phyloP scores from a whole-genome alignment of 2,888 invertebrate genomes.

The Ariolimax columbianus region DNA sequence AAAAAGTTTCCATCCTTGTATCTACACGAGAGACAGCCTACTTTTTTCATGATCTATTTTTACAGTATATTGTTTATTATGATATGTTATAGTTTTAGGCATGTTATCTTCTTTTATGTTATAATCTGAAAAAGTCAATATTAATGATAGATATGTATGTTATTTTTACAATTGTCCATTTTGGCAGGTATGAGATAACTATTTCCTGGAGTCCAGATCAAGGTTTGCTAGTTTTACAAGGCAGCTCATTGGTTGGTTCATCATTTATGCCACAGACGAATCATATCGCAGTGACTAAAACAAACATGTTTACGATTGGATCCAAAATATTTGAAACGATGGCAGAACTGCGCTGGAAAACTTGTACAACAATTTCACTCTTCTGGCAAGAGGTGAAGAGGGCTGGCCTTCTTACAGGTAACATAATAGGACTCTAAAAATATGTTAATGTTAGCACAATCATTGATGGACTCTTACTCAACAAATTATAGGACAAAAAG shows the following conservation, averaged over 20 bases:
- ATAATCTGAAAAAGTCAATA: too few relatives aligned
- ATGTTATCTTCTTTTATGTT: too few relatives aligned
- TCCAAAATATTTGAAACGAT: neutral
- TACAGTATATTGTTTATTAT: too few relatives aligned
- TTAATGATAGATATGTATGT: too few relatives aligned
- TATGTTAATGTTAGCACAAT: too few relatives aligned
- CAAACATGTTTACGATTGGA: neutral
- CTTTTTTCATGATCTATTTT: too few relatives aligned
- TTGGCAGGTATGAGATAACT: conserved; percentile 22
- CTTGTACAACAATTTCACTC: neutral
- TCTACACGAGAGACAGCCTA: too few relatives aligned
- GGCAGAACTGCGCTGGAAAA: conserved; percentile 6
- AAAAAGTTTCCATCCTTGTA: too few relatives aligned
- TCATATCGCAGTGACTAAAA: neutral
- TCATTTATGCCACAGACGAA: neutral
- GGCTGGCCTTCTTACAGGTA: conserved; percentile 16
- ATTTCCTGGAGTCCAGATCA: conserved; percentile 35
- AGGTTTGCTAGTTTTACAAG: conserved; percentile 15
- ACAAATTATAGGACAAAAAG: too few relatives aligned
- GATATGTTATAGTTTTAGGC: too few relatives aligned
- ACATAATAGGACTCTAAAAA: neutral
- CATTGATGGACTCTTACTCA: too few relatives aligned
- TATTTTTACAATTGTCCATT: too few relatives aligned
- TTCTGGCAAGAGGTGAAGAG: conserved; percentile 16
- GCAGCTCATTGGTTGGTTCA: conserved; percentile 10